These are phyloP conservation scores for Apotomis turbidana DNA, from an alignment of 2,888 invertebrate genomes.

Conservation along the genomic window DNA sequence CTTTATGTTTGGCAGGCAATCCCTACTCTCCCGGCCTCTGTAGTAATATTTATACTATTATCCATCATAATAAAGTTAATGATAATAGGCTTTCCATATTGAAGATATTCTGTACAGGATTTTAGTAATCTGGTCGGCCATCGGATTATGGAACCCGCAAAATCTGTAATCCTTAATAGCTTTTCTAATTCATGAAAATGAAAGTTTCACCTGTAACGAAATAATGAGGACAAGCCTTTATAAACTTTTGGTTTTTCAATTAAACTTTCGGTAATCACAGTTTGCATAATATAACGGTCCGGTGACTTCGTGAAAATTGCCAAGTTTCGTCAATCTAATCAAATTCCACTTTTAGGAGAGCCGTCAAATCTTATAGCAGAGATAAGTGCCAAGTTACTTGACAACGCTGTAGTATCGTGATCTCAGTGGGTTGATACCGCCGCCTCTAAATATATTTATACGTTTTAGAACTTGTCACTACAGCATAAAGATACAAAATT, in stretches of 20 bases:
- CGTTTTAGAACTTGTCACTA: background rate
- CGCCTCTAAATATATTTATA: background rate
- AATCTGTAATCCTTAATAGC: slow-evolving; percentile 39
- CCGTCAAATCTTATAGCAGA: slow-evolving; percentile 37
- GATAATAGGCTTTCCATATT: background rate
- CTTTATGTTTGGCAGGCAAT: no score
- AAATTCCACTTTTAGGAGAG: slow-evolving; percentile 53
- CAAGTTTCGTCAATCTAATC: slow-evolving; percentile 61
- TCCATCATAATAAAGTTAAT: background rate
- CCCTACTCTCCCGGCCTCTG: no score
- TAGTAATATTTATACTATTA: no score
- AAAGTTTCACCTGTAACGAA: slow-evolving; percentile 61
- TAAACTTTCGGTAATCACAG: slow-evolving; percentile 67
- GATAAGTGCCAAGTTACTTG: slow-evolving; percentile 39
- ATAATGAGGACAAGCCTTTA: slow-evolving; percentile 64
- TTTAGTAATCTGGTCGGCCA: background rate
- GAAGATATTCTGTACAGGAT: background rate
- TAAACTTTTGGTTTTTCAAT: slow-evolving; percentile 65
- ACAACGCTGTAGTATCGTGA: slow-evolving; percentile 25
- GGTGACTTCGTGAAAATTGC: slow-evolving; percentile 54
- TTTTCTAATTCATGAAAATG: slow-evolving; percentile 43
- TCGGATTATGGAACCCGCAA: slow-evolving; percentile 11
- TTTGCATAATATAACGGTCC: slow-evolving; percentile 60
- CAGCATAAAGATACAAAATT: background rate
- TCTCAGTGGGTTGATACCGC: slow-evolving; percentile 14